A percentile compares a stretch with the other conserved stretches of the same genome.
Conservation (phyloP, 64 coral and sea anemone genomes). For the Astreopora myriophthalma region DNA sequence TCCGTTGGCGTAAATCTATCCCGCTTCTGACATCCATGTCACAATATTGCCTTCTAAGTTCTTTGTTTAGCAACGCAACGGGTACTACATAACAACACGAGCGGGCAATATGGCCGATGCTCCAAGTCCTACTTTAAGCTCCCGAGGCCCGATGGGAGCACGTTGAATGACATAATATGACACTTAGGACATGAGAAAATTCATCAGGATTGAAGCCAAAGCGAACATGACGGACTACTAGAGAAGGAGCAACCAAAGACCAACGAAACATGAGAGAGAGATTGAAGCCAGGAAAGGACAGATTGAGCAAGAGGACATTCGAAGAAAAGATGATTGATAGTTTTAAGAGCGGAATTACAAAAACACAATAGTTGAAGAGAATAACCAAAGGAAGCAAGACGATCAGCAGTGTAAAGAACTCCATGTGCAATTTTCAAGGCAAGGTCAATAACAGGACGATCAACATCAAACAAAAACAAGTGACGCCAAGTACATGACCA, state of each 20-base stretch:
- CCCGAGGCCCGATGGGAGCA: too few species aligned
- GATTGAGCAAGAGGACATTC: not conserved
- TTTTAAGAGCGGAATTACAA: not conserved
- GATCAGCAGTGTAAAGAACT: not conserved
- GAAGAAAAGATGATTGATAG: not conserved
- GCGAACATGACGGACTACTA: not conserved
- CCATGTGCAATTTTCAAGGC: slow-evolving; percentile 4
- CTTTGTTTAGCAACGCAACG: too few species aligned
- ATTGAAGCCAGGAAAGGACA: not conserved
- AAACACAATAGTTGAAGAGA: not conserved
- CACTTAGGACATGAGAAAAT: not conserved
- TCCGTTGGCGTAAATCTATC: too few species aligned
- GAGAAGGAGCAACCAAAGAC: not conserved
- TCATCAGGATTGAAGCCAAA: not conserved
- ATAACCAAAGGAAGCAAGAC: not conserved
- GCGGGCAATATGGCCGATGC: too few species aligned
- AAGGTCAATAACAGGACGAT: not conserved
- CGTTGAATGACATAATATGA: too few species aligned
- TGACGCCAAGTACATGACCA: not conserved
- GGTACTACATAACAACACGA: too few species aligned
- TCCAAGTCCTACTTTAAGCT: too few species aligned
- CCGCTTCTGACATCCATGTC: too few species aligned
- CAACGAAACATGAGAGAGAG: not conserved
- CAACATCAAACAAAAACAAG: not conserved
- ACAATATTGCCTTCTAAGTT: too few species aligned